Base-by-base conservation (phyloP, 2,888 invertebrate genomes). In the Mongoloraphidia duomilia region DNA sequence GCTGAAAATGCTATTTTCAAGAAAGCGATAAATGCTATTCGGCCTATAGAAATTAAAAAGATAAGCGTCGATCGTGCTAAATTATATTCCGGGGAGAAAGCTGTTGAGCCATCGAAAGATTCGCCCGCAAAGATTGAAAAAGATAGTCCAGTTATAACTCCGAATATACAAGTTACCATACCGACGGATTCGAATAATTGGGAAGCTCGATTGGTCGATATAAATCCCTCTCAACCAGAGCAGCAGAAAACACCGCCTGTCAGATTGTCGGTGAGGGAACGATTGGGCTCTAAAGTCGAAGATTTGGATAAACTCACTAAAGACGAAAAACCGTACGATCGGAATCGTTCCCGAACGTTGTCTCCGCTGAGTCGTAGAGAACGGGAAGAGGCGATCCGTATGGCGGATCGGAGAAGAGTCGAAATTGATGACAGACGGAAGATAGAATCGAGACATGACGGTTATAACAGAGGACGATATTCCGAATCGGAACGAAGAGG, bases 1-100 rank as follows among this genome's bases (percentile, higher is more conserved):
- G 92, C 93, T 2, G 92, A 93, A 69, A 91, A 92, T 64, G 91
- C 87, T 0, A 85, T 93, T 57, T 88, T 92, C 64, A 86, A 91
- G 40, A 89, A 92, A 65, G 87, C 87, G 1, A 84, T 87, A 41
- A 87, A 83, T 60, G 85, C 88, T 0, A 79, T 86, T 42, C 73
- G 83, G 50, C 84, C 84, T 0, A 79, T 83, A 46, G 85, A 85
- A 69, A 82, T 82, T 45, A 84, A 82, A 61, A 84, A 82, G 63
- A 80, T 81, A 46, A 80, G 79, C 54, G 74, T 73, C 50, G 83
- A 82, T 56, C 73, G 82, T n/a, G 72, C 76, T 11, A 80, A 82
- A 61, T 63, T 82, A 34, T 82, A 82, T 61, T 71, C 75, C 5
- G 75, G 75, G 52, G 77, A 67, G 50, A 59, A 46, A 42, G 48